Percentiles rank a stretch among this genome's conserved stretches.
Conservation (phyloP, 2,797 vertebrate species). For the Oophaga sylvatica region DNA sequence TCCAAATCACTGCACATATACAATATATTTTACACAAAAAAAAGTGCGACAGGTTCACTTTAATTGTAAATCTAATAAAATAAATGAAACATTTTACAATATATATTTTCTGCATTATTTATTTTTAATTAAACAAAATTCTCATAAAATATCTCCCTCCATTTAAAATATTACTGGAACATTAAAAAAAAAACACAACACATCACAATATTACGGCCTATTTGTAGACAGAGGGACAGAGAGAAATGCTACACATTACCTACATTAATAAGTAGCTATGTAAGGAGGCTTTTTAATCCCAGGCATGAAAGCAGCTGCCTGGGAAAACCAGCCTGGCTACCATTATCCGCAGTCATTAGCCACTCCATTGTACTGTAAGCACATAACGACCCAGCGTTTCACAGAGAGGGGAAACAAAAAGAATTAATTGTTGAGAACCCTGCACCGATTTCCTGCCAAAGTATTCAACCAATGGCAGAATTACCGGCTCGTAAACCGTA, state of each 20-base stretch:
- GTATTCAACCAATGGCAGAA: slow-evolving; percentile 12
- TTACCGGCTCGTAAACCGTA: slow-evolving; percentile 6
- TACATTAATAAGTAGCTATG: slow-evolving; percentile 28
- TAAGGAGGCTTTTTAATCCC: slow-evolving; percentile 23
- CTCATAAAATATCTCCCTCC: no score
- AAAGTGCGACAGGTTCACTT: no score
- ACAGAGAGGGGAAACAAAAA: slow-evolving; percentile 55
- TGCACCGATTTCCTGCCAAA: slow-evolving; percentile 47
- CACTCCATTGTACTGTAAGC: slow-evolving; percentile 60
- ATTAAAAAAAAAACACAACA: no score
- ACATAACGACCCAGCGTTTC: slow-evolving; percentile 57
- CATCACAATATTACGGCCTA: no score
- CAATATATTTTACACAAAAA: no score
- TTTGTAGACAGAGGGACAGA: neutral
- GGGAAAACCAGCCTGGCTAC: slow-evolving; percentile 54
- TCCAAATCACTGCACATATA: no score
- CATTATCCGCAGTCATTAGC: slow-evolving; percentile 59
- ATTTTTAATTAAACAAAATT: no score
- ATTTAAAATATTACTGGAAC: no score
- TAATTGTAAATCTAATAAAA: no score
- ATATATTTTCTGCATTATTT: no score
- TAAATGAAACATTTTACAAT: no score
- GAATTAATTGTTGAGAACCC: slow-evolving; percentile 55
- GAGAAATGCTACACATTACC: slow-evolving; percentile 3
- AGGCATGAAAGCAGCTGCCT: slow-evolving; percentile 46